Conservation (phyloP, 2,797 vertebrate genomes). For the Myripristis jacobus region DNA sequence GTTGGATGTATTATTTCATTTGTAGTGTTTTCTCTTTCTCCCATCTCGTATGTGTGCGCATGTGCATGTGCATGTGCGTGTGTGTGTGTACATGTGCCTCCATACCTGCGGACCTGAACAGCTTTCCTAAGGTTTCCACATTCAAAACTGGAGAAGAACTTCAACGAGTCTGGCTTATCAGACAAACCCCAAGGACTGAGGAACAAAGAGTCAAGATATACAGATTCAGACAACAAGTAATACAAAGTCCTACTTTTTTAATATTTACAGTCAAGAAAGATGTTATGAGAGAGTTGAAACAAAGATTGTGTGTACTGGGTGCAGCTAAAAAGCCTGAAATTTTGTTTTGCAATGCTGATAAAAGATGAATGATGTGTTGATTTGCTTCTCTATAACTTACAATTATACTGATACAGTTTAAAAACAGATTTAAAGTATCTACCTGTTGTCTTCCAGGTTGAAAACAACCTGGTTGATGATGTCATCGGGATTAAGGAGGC, state of each 20-base stretch:
- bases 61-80: not conserved
- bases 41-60: not conserved
- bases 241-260: not conserved
- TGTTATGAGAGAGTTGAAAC: too few relatives aligned
- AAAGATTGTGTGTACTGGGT: too few relatives aligned
- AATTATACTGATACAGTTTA: too few relatives aligned
- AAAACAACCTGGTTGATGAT: constrained; percentile 88
- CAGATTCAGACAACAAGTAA: not conserved
- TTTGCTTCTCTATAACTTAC: too few relatives aligned
- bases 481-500: constrained; percentile 84
- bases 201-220: constrained; percentile 42
- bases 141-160: constrained; percentile 93
- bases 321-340: too few relatives aligned
- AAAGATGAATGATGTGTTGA: too few relatives aligned
- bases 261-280: not conserved
- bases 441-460: constrained; percentile 89
- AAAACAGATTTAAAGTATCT: too few relatives aligned
- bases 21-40: too few relatives aligned
- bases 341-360: too few relatives aligned
- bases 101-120: constrained; percentile 90
- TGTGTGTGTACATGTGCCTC: constrained; percentile 9
- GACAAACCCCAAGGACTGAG: constrained; percentile 72
- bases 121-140: constrained; percentile 92
- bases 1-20: too few relatives aligned
- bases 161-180: constrained; percentile 74